Evolutionary conservation across 2,797 vertebrate genomes (phyloP), one percentile per base, ranked within the genome.

Genomic region (Anomalospiza imberbis): DNA sequence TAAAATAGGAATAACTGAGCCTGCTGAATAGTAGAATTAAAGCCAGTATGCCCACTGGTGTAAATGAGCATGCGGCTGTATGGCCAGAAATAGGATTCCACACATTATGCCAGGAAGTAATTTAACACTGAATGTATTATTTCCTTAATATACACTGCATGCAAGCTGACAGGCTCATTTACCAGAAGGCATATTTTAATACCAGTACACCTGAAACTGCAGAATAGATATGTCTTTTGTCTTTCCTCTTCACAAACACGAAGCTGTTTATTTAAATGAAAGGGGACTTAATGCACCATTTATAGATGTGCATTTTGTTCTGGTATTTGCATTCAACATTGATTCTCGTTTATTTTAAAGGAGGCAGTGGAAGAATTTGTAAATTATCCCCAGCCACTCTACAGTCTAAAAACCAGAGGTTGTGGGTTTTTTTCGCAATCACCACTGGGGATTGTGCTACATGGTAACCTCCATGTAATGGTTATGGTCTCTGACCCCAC

Each of bases 401-500:
- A 45, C 54, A 70, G 80, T 81, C 79, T 89, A 48, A 96, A 63
- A 89, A 54, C 19, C 34, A 88, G 85, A 75, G 48, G 48, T 63
- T 60, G 54, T 75, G 47, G 13, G 31, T 12, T 72, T 93, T 93
- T 92, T 85, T 74, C 74, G 62, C 70, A 76, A 3, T 85, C 89
- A 79, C 87, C 63, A 3, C 10, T 83, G 91, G 82, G 90, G 84
- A 88, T 85, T 94, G 83, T 89, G 65, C 74, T 93, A 36, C 85
- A 88, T 50, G 60, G 87, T 91, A 90, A 87, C 94, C 77, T 91
- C 85, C 88, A 71, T 91, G 91, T 94, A 92, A 89, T 81, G 65
- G 68, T 72, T 84, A 48, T 92, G 93, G 92, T 94, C 92, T 96
- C 93, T 96, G 94, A 95, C 91, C 86, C 50, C 90, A 89, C 84